A percentile compares a stretch with the other conserved stretches of the same genome.
These are phyloP conservation scores for Hedychridium roseum DNA, from an alignment of 2,888 invertebrate genomes.

Conservation along the genomic window DNA sequence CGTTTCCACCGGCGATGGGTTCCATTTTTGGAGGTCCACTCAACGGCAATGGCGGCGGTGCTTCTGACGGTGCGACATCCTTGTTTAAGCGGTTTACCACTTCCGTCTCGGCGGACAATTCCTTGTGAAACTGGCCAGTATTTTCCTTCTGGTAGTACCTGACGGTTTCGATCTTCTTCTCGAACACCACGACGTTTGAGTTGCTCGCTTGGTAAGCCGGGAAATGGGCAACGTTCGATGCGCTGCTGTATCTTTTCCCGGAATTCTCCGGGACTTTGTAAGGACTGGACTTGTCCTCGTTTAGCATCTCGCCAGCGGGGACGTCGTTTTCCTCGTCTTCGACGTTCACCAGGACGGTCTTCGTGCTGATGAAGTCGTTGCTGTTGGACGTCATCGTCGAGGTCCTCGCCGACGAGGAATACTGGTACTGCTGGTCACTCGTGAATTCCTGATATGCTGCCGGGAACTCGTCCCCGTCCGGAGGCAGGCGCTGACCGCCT, in stretches of 20 bases:
- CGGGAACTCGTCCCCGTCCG: slow-evolving; percentile 85
- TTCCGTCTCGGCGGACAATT: slow-evolving; percentile 14
- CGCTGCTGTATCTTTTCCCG: slow-evolving; percentile 21
- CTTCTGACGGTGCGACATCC: slow-evolving; percentile 24
- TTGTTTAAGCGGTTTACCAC: slow-evolving; percentile 20
- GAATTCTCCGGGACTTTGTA: slow-evolving; percentile 20
- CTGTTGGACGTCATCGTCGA: slow-evolving; percentile 27
- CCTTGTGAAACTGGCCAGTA: too few relatives aligned
- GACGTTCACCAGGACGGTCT: slow-evolving; percentile 17
- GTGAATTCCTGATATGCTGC: slow-evolving; percentile 71
- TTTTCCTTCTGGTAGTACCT: slow-evolving; percentile 45
- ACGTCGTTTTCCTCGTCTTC: slow-evolving; percentile 23
- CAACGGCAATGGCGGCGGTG: slow-evolving; percentile 56
- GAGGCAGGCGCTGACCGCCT: slow-evolving; percentile 78
- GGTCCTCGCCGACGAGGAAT: slow-evolving; percentile 24
- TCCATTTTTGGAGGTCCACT: slow-evolving; percentile 55
- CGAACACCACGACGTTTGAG: slow-evolving; percentile 29
- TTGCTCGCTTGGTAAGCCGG: slow-evolving; percentile 11
- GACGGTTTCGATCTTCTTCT: slow-evolving; percentile 52
- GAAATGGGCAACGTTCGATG: neutral
- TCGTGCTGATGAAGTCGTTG: slow-evolving; percentile 26
- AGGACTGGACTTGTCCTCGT: slow-evolving; percentile 8
- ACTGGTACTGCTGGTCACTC: slow-evolving; percentile 20
- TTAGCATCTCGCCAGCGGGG: slow-evolving; percentile 4
- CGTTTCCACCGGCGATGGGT: neutral